phyloP scores from a whole-genome alignment of 2,888 invertebrate species.

The Agrenia bidenticulata region DNA sequence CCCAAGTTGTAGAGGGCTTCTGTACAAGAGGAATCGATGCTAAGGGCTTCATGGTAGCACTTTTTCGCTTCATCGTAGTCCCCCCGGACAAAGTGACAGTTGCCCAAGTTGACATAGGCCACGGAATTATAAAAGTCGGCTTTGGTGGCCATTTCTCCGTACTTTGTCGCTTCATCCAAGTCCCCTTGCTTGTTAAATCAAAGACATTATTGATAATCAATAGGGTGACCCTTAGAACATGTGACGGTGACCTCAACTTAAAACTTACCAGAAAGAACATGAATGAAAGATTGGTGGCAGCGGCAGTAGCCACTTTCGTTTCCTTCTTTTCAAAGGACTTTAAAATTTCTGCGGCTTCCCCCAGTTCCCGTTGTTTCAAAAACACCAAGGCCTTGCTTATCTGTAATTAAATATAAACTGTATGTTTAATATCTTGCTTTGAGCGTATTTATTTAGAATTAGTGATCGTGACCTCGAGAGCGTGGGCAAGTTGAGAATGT shows the following conservation, averaged over 20 bases:
- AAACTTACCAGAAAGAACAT: constrained; percentile 71
- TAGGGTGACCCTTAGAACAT: neutral
- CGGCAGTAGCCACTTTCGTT: constrained; percentile 77
- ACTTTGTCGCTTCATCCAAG: constrained; percentile 73
- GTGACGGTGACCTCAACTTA: neutral
- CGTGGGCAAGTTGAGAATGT: constrained; percentile 77
- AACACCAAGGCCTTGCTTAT: constrained; percentile 86
- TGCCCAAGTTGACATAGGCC: constrained; percentile 82
- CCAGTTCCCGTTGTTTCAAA: constrained; percentile 76
- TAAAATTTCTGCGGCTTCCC: constrained; percentile 77
- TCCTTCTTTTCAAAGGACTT: constrained; percentile 84
- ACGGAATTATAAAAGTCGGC: constrained; percentile 76
- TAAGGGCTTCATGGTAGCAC: constrained; percentile 72
- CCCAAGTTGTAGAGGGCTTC: constrained; percentile 83
- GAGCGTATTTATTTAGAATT: too few relatives aligned
- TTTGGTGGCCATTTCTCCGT: constrained; percentile 71
- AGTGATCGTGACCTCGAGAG: constrained; percentile 64
- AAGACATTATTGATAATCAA: too few relatives aligned
- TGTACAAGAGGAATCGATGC: constrained; percentile 76
- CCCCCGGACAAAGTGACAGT: constrained; percentile 70
- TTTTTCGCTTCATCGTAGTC: constrained; percentile 71
- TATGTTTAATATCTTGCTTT: too few relatives aligned
- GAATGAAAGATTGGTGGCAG: constrained; percentile 81
- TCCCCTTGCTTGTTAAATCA: constrained; percentile 69
- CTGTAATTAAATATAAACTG: constrained; percentile 22